Evolutionary conservation across 2,888 invertebrate species (phyloP).

Genomic region (Chymomyza caudatula): DNA sequence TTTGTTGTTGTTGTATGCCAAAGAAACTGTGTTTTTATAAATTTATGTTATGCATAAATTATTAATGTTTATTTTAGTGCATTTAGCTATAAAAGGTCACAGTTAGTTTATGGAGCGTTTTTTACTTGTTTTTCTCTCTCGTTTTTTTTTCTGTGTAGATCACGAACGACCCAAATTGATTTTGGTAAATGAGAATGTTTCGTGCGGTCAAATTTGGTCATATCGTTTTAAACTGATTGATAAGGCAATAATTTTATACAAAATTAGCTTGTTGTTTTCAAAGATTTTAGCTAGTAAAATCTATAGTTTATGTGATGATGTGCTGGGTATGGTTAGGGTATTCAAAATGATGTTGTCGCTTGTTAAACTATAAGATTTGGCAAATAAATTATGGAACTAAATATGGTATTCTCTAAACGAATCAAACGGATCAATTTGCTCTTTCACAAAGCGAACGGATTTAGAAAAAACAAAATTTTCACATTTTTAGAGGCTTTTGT

Average conservation of each 20-base stretch:
- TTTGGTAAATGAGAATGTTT: not conserved
- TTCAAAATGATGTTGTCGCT: not conserved
- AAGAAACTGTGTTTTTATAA: constrained; percentile 13
- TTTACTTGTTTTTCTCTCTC: constrained; percentile 43
- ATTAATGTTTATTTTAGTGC: constrained; percentile 64
- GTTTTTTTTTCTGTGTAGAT: constrained; percentile 17
- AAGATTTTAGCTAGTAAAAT: not conserved
- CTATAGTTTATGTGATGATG: not conserved
- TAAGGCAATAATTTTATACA: not conserved
- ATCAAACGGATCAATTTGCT: no score
- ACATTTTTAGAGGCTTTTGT: no score
- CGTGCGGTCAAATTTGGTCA: not conserved
- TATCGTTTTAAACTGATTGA: not conserved
- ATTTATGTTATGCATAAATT: constrained; percentile 59
- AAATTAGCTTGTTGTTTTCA: not conserved
- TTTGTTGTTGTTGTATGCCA: constrained; percentile 34
- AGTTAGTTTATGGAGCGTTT: constrained; percentile 28
- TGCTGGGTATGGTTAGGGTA: not conserved
- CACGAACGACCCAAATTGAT: constrained; percentile 2
- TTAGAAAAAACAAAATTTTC: no score
- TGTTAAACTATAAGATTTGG: not conserved
- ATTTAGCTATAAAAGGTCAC: constrained; percentile 60
- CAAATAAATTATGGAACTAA: not conserved
- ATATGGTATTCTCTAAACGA: no score
- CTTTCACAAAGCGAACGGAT: no score